phyloP scores from a whole-genome alignment of 2,797 vertebrate genomes.

The Huso huso region DNA sequence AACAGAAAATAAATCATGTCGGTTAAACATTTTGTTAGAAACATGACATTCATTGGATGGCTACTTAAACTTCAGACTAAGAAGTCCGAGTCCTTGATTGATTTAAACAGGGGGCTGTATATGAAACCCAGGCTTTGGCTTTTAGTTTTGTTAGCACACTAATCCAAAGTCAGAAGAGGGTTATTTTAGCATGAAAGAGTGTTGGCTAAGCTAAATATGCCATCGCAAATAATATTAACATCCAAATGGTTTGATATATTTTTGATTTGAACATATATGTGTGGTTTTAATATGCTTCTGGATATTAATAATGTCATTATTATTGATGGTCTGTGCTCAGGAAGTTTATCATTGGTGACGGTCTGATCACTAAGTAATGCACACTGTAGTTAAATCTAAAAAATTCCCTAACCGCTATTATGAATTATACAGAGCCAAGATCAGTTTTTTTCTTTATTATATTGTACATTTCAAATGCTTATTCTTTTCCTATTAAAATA shows the following conservation, averaged over 20 bases:
- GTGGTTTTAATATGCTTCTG: neutral
- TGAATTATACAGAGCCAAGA: too few species aligned
- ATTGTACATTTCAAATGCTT: too few species aligned
- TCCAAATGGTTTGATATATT: too few species aligned
- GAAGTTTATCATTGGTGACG: too few species aligned
- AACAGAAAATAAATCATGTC: conserved; percentile 13
- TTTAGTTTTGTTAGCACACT: neutral
- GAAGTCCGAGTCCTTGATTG: conserved; percentile 6
- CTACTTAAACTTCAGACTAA: conserved; percentile 9
- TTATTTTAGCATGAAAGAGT: neutral
- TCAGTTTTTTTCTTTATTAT: too few species aligned
- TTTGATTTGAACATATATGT: neutral
- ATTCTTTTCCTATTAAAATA: too few species aligned
- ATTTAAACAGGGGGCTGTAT: conserved; percentile 2
- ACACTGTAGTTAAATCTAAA: too few species aligned
- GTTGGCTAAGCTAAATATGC: neutral
- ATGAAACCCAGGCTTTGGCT: neutral
- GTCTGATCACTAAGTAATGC: too few species aligned
- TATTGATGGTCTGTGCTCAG: too few species aligned
- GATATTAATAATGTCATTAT: too few species aligned
- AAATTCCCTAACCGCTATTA: too few species aligned
- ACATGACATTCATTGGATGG: conserved; percentile 1
- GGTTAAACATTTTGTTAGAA: conserved; percentile 6
- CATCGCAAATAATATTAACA: neutral
- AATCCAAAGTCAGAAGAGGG: neutral